A percentile compares a stretch with the other conserved stretches of the same genome.
Evolutionary conservation across 2,113 vertebrate genomes (phyloP).

Genomic region (Clinocottus analis): DNA sequence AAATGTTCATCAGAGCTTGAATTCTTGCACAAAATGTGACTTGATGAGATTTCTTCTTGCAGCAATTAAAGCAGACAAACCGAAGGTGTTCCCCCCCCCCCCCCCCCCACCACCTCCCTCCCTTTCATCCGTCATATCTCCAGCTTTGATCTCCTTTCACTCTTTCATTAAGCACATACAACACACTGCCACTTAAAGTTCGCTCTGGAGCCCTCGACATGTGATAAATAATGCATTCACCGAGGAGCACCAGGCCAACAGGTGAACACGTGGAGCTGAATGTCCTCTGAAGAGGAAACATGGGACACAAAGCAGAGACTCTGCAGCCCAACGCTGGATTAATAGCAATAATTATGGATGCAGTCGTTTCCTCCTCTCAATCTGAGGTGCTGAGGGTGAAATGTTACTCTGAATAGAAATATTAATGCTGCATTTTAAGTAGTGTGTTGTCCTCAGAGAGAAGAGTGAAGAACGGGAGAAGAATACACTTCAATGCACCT

Average conservation of each 20-base stretch:
- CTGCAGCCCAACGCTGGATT: slow-evolving; percentile 53
- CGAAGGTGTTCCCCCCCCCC: slow-evolving; percentile 60
- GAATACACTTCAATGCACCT: slow-evolving; percentile 12
- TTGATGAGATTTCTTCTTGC: slow-evolving; percentile 59
- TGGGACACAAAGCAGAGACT: slow-evolving; percentile 44
- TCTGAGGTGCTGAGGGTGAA: slow-evolving; percentile 50
- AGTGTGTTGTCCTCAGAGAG: slow-evolving; percentile 26
- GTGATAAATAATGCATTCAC: slow-evolving; percentile 78
- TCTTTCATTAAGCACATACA: slow-evolving; percentile 79
- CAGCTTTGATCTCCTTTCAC: slow-evolving; percentile 78
- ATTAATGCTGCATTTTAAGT: slow-evolving; percentile 63
- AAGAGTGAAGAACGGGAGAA: slow-evolving; percentile 39
- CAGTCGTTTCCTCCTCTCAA: slow-evolving; percentile 67
- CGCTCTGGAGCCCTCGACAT: slow-evolving; percentile 73
- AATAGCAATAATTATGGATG: slow-evolving; percentile 63
- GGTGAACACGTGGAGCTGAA: slow-evolving; percentile 45
- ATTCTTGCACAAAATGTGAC: slow-evolving; percentile 55
- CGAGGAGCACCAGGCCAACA: slow-evolving; percentile 57
- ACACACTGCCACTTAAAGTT: slow-evolving; percentile 78
- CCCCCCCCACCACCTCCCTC: slow-evolving; percentile 49
- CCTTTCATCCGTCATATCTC: slow-evolving; percentile 71
- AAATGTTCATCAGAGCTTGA: slow-evolving; percentile 44
- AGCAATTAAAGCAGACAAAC: slow-evolving; percentile 77
- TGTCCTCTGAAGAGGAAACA: slow-evolving; percentile 59
- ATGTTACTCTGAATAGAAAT: slow-evolving; percentile 42